Evolutionary conservation across 2,113 vertebrate genomes (phyloP).

Genomic region (Nannobrachium achirus): DNA sequence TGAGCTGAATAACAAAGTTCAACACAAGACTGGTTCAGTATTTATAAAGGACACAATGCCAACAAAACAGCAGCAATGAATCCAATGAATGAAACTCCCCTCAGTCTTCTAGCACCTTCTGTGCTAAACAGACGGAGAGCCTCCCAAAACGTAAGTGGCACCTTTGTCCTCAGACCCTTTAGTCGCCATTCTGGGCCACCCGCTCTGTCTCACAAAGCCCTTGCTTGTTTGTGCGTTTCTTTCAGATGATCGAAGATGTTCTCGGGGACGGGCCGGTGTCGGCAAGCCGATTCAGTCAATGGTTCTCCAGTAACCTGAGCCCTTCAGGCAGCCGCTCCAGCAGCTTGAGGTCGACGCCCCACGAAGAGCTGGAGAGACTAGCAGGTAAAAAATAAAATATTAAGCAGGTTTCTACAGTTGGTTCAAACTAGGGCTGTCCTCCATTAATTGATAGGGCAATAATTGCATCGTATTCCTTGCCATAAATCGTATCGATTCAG

Average conservation of each 20-base stretch:
- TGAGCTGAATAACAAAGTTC: conserved; percentile 3
- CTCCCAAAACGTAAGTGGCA: conserved; percentile 68
- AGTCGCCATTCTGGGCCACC: conserved; percentile 17
- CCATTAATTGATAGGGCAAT: no score
- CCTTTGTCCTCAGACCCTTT: conserved; percentile 48
- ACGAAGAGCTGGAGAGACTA: conserved; percentile 94
- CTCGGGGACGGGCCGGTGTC: conserved; percentile 91
- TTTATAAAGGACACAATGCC: conserved; percentile 14
- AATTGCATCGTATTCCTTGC: no score
- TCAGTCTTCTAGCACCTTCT: conserved; percentile 40
- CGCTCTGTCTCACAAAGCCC: conserved; percentile 24
- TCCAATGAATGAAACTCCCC: conserved; percentile 27
- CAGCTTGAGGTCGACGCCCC: conserved; percentile 94
- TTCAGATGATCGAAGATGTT: conserved; percentile 97
- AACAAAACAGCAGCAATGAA: conserved; percentile 26
- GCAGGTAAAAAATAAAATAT: conserved; percentile 91
- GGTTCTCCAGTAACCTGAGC: conserved; percentile 92
- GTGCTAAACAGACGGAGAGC: conserved; percentile 58
- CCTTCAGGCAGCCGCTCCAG: conserved; percentile 93
- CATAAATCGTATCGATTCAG: no score
- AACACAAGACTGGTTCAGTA: conserved; percentile 12
- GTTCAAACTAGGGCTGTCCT: no score
- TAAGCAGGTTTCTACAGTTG: not conserved
- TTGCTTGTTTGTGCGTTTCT: conserved; percentile 42
- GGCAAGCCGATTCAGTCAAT: conserved; percentile 94